A percentile compares a stretch with the other conserved stretches of the same genome.
These are phyloP conservation scores for Xiphophorus birchmanni DNA, from an alignment of 2,797 vertebrate genomes.

Conservation along the genomic window DNA sequence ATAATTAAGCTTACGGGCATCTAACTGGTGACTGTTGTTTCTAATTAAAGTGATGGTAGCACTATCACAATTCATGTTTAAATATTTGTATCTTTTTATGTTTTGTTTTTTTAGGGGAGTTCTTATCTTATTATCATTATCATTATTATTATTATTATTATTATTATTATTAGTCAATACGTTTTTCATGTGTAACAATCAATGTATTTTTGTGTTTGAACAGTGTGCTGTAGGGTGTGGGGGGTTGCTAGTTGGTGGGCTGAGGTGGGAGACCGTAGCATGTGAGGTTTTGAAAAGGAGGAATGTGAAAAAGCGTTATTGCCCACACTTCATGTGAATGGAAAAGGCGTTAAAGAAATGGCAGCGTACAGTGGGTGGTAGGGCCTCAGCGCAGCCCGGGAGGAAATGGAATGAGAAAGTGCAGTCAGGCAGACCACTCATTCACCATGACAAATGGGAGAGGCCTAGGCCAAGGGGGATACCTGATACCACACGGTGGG, in stretches of 20 bases:
- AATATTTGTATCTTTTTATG: neutral
- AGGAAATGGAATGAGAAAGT: slow-evolving; percentile 84
- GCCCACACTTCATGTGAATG: slow-evolving; percentile 82
- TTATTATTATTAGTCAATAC: neutral
- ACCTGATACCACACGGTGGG: slow-evolving; percentile 78
- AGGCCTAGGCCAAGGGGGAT: slow-evolving; percentile 73
- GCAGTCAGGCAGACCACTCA: slow-evolving; percentile 82
- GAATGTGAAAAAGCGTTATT: slow-evolving; percentile 82
- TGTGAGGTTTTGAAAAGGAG: slow-evolving; percentile 77
- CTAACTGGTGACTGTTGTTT: slow-evolving; percentile 46
- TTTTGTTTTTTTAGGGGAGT: too few species aligned
- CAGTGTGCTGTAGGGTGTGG: neutral
- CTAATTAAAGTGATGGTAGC: slow-evolving; percentile 3
- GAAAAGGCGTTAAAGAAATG: slow-evolving; percentile 79
- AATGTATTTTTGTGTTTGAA: slow-evolving; percentile 22
- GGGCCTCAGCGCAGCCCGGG: slow-evolving; percentile 73
- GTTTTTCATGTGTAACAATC: neutral
- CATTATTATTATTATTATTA: neutral
- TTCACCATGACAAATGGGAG: slow-evolving; percentile 84
- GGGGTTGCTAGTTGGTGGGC: neutral
- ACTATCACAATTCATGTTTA: neutral
- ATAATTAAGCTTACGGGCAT: slow-evolving; percentile 64
- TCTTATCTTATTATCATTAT: too few species aligned
- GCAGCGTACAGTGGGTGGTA: slow-evolving; percentile 81
- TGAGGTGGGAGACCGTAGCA: slow-evolving; percentile 55